Percentiles rank a stretch among this genome's conserved stretches.
Conservation (phyloP, 2,888 invertebrate genomes). For the Ferdinandea cuprea region DNA sequence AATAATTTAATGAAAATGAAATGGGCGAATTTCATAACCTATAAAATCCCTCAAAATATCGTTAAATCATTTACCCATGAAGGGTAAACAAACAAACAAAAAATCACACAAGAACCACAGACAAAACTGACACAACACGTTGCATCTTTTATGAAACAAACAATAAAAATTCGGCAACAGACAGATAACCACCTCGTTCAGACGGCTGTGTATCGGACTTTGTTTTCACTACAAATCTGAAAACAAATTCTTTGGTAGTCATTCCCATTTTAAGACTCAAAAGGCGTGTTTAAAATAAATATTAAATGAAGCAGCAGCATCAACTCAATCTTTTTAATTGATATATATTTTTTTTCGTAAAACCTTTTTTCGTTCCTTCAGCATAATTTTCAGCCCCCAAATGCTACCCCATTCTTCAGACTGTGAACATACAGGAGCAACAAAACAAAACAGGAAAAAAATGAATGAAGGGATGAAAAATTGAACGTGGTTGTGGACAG, state of each 20-base stretch:
- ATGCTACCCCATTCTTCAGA: conserved; percentile 39
- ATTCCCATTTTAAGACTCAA: conserved; percentile 20
- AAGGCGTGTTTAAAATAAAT: conserved; percentile 64
- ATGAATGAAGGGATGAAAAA: conserved; percentile 43
- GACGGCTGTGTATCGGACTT: not conserved
- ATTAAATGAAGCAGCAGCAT: conserved; percentile 48
- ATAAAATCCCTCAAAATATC: not conserved
- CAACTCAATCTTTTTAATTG: conserved; percentile 69
- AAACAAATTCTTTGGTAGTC: conserved; percentile 10
- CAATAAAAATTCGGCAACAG: conserved; percentile 22
- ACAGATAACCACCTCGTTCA: conserved; percentile 5
- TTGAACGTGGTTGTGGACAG: conserved; percentile 66
- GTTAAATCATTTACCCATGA: not conserved
- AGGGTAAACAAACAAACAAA: not conserved
- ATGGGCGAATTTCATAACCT: conserved; percentile 2
- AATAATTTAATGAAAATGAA: too few relatives aligned
- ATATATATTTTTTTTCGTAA: conserved; percentile 22
- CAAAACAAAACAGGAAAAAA: conserved; percentile 10
- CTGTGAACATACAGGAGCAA: conserved; percentile 34
- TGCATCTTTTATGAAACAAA: conserved; percentile 3
- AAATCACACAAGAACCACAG: not conserved
- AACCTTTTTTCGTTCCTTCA: not conserved
- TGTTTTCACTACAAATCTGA: conserved; percentile 32
- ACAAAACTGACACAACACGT: not conserved
- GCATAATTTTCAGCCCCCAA: conserved; percentile 8